Conservation (phyloP, 2,113 vertebrate species). For the Dermatemys mawii region DNA sequence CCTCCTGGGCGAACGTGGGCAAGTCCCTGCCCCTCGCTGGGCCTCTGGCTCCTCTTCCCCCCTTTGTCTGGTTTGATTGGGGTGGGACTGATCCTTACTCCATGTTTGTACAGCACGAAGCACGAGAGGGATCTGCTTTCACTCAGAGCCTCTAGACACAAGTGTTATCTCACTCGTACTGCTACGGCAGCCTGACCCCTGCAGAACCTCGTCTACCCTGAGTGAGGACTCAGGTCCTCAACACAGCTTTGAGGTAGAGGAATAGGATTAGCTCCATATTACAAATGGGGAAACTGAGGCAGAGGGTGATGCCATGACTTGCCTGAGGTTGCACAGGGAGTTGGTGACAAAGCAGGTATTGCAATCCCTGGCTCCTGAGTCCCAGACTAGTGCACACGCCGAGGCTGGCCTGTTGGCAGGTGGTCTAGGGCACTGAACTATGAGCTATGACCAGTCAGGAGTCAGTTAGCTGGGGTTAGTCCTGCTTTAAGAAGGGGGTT, state of each 20-base stretch:
- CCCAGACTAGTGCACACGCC: not conserved
- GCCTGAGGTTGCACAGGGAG: not conserved
- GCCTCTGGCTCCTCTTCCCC: not conserved
- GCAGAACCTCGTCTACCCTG: no score
- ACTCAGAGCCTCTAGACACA: not conserved
- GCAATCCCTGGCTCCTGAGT: not conserved
- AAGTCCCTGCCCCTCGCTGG: not conserved
- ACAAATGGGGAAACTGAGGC: not conserved
- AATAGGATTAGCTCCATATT: not conserved
- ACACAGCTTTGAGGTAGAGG: not conserved
- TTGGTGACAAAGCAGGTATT: not conserved
- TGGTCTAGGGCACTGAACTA: not conserved
- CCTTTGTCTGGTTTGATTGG: not conserved
- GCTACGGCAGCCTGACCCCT: not conserved
- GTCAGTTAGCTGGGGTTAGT: not conserved
- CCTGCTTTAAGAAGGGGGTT: no score
- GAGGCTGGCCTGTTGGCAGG: not conserved
- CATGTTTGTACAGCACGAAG: not conserved
- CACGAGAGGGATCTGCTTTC: not conserved
- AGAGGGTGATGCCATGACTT: not conserved
- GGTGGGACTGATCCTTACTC: not conserved
- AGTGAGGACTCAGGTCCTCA: not conserved
- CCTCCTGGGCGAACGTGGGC: not conserved
- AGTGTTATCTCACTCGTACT: not conserved
- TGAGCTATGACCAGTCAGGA: not conserved